Conservation (phyloP, 2,797 vertebrate genomes). For the Gobionotothen gibberifrons region DNA sequence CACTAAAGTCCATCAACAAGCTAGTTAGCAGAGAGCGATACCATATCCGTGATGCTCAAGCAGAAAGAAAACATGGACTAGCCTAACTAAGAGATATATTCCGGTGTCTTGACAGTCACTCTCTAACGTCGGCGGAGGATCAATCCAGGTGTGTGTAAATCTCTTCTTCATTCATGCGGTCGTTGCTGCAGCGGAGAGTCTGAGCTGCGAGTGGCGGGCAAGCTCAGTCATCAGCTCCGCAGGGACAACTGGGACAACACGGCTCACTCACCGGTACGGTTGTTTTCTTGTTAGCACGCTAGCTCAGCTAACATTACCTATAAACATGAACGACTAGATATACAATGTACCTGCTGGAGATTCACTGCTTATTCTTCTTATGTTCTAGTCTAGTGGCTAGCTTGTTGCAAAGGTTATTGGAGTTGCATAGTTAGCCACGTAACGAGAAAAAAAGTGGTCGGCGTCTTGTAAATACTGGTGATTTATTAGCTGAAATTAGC, state of each 20-base stretch:
- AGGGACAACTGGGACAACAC: slow-evolving; percentile 61
- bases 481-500: slow-evolving; percentile 13
- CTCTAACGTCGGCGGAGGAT: neutral
- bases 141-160: slow-evolving; percentile 19
- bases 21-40: slow-evolving; percentile 67
- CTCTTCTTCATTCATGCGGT: slow-evolving; percentile 64
- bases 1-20: slow-evolving; percentile 67
- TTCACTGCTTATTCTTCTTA: neutral
- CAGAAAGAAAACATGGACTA: slow-evolving; percentile 54
- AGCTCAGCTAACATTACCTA: slow-evolving; percentile 34
- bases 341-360: neutral
- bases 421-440: neutral
- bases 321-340: rapidly evolving
- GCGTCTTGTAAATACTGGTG: slow-evolving; percentile 15
- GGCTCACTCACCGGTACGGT: slow-evolving; percentile 72
- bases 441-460: neutral
- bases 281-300: slow-evolving; percentile 59
- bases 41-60: slow-evolving; percentile 1
- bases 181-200: slow-evolving; percentile 39
- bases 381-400: neutral
- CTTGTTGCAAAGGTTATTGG: neutral
- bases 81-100: neutral
- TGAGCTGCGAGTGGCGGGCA: slow-evolving; percentile 69
- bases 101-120: slow-evolving; percentile 26
- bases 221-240: slow-evolving; percentile 56